Conservation (phyloP, 2,113 vertebrate species). For the Nycticorax nycticorax region DNA sequence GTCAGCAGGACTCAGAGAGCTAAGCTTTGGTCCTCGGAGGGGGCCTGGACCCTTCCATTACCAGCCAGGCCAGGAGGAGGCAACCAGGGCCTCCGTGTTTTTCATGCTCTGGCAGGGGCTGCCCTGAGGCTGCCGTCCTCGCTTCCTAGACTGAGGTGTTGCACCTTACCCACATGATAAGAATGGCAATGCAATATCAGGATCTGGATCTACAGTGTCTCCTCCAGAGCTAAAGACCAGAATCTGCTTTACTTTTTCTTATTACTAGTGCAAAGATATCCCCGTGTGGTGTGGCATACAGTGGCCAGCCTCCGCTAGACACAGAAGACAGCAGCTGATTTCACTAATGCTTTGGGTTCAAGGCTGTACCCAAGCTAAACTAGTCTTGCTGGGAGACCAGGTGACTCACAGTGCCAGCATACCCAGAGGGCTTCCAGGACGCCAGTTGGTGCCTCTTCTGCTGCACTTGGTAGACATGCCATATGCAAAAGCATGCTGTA, state of each 20-base stretch:
- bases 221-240: background rate
- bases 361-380: no score
- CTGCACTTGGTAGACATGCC: background rate
- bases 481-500: background rate
- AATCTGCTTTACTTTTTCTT: no score
- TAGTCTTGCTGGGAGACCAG: background rate
- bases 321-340: rapidly evolving
- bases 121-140: background rate
- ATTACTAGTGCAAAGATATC: no score
- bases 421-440: background rate
- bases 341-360: background rate
- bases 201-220: background rate
- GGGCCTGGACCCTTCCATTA: rapidly evolving
- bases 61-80: background rate
- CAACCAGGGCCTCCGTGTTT: no score
- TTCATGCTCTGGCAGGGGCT: background rate
- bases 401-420: rapidly evolving
- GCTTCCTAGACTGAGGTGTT: background rate
- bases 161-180: rapidly evolving
- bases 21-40: background rate
- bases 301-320: rapidly evolving
- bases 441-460: background rate
- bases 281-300: rapidly evolving
- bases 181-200: no score
- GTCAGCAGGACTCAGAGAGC: rapidly evolving